A percentile compares a stretch with the other conserved stretches of the same genome.
These are phyloP conservation scores for Amphipyra berbera DNA, from an alignment of 2,888 invertebrate species.

Conservation along the genomic window DNA sequence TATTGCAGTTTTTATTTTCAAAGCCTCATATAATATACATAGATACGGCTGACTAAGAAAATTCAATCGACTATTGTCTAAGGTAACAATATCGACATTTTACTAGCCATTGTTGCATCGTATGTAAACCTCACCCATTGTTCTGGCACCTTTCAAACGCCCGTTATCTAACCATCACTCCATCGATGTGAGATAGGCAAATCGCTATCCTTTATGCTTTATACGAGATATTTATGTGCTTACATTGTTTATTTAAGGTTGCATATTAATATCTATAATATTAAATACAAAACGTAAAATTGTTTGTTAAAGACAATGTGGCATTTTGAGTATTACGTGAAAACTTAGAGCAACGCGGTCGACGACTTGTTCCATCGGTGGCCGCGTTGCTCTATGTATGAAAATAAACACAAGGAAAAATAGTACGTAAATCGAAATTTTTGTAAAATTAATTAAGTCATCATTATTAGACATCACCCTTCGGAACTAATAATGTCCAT, in stretches of 20 bases:
- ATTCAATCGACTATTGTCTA: constrained; percentile 29
- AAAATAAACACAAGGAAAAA: too few relatives aligned
- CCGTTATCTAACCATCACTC: constrained; percentile 52
- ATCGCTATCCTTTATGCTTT: constrained; percentile 16
- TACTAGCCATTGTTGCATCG: constrained; percentile 32
- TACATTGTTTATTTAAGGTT: background rate
- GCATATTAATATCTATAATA: background rate
- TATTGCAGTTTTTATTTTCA: background rate
- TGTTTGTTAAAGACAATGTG: background rate
- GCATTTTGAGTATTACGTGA: too few relatives aligned
- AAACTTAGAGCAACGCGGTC: too few relatives aligned
- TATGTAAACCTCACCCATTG: constrained; percentile 62
- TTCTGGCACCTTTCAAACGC: constrained; percentile 51
- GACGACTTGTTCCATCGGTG: too few relatives aligned
- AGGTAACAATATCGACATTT: constrained; percentile 35
- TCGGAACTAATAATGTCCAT: too few relatives aligned
- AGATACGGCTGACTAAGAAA: constrained; percentile 8
- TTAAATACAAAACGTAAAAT: background rate
- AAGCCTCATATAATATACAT: background rate
- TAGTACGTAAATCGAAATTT: too few relatives aligned
- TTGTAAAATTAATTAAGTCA: too few relatives aligned
- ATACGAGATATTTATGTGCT: background rate
- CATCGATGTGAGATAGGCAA: constrained; percentile 26
- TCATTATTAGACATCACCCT: too few relatives aligned
- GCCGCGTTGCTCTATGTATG: too few relatives aligned